Base-by-base conservation (phyloP, 2,888 invertebrate genomes). In the Cosmopolites sordidus region DNA sequence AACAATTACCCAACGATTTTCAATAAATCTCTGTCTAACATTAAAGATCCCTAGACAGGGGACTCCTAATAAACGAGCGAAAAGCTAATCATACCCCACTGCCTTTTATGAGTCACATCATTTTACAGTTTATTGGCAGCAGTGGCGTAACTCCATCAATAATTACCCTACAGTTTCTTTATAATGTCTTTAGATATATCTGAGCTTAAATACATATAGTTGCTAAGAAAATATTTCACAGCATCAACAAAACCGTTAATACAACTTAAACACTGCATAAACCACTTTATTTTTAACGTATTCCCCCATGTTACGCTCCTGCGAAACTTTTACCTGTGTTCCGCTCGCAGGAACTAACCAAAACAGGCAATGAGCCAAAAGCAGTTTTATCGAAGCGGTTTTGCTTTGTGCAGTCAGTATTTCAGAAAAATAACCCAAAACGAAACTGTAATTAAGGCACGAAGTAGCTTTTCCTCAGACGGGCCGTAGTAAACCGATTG, bases 311-410 rank as follows among this genome's bases (percentile, higher is more conserved):
- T 11, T 29, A 22, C 54, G 54, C 54, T 42, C 43, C 54, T 53
- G 51, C 17, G 8, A 18, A 12, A 48, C 52, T 53, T 52, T 47
- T 53, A 48, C 48, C 42, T 38, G 29, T 16, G 48, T 46, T 48
- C 37, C 41, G 41, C 49, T 49, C 40, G 49, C 49, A 44, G 54
- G 42, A 54, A 48, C 53, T 16, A 48, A 48, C 48, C 43, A 53
- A 53, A 53, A 43, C 29, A 43, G 53, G 42, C 43, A 44, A 53
- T 48, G 42, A 43, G 18, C 47, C 46, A 11, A 49, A 37, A 51
- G 33, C 33, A n/a, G 33, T 33, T 33, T 33, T 33, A 33, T 12
- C 11, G 33, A 33, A 22, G 22, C 33, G 33, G 33, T 33, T 33
- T 4, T 22, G 8, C 22, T 22, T 33, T 12, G 33, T 33, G 33